Percentiles rank a stretch among this genome's conserved stretches.
Conservation (phyloP, 2,888 invertebrate genomes). For the Apomyelois bistriatella region DNA sequence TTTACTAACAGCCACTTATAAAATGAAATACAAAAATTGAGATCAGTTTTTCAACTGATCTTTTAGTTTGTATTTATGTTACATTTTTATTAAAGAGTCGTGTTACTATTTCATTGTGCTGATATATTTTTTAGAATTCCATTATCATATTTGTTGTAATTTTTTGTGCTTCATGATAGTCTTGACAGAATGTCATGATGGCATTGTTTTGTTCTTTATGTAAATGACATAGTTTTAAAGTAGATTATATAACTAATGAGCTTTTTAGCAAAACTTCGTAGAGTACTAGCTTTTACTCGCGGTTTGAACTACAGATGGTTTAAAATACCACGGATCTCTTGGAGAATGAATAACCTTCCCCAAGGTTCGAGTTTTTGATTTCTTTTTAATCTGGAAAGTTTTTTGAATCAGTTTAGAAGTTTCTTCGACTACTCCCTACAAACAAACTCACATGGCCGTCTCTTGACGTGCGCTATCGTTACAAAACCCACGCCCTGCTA, state of each 20-base stretch:
- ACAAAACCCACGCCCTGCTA: no score
- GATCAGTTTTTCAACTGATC: neutral
- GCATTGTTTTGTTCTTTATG: neutral
- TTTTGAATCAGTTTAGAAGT: no score
- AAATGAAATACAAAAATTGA: neutral
- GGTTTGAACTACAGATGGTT: no score
- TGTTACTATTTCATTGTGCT: neutral
- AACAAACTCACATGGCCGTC: no score
- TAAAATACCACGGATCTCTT: no score
- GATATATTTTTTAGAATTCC: neutral
- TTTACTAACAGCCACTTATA: conserved; percentile 12
- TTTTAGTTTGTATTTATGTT: neutral
- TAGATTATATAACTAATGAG: neutral
- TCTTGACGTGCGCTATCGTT: no score
- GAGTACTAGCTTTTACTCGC: no score
- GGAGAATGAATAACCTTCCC: no score
- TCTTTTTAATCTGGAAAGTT: no score
- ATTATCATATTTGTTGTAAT: neutral
- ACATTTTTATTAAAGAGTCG: neutral
- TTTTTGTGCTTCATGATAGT: neutral
- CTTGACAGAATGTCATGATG: neutral
- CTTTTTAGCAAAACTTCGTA: no score
- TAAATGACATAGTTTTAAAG: neutral
- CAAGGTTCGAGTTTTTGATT: no score
- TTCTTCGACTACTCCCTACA: no score